Evolutionary conservation across 2,888 invertebrate genomes (phyloP).

Genomic region (Watsonalla binaria): DNA sequence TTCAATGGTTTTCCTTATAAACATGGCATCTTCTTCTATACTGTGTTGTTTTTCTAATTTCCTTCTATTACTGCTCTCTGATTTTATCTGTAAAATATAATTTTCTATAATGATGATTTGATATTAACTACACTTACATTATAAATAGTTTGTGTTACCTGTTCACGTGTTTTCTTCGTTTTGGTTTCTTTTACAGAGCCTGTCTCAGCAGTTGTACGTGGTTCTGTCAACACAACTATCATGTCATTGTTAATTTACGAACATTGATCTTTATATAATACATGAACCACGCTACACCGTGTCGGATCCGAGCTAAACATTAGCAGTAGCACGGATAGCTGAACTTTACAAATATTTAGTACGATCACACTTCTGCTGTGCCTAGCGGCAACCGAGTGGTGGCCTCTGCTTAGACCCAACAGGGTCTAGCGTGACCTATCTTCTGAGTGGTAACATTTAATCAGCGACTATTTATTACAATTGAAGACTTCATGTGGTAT

Average conservation of each 20-base stretch:
- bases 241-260: constrained; percentile 10
- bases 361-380: no score
- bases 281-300: no score
- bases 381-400: no score
- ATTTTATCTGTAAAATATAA: constrained; percentile 37
- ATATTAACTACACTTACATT: constrained; percentile 5
- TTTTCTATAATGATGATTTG: constrained; percentile 18
- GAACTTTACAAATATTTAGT: no score
- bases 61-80: constrained; percentile 42
- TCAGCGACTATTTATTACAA: no score
- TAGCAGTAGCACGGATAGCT: not conserved
- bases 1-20: constrained; percentile 69
- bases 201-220: constrained; percentile 16
- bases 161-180: constrained; percentile 50
- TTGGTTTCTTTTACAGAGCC: constrained; percentile 34
- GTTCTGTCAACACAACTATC: constrained; percentile 48
- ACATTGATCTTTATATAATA: no score
- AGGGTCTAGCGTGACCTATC: no score
- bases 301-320: not conserved
- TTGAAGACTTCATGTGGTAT: no score
- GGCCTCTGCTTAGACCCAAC: no score
- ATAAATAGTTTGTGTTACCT: constrained; percentile 42
- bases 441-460: no score
- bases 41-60: constrained; percentile 60
- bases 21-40: constrained; percentile 69